Evolutionary conservation across 2,797 vertebrate genomes (phyloP).

Genomic region (Luscinia megarhynchos): DNA sequence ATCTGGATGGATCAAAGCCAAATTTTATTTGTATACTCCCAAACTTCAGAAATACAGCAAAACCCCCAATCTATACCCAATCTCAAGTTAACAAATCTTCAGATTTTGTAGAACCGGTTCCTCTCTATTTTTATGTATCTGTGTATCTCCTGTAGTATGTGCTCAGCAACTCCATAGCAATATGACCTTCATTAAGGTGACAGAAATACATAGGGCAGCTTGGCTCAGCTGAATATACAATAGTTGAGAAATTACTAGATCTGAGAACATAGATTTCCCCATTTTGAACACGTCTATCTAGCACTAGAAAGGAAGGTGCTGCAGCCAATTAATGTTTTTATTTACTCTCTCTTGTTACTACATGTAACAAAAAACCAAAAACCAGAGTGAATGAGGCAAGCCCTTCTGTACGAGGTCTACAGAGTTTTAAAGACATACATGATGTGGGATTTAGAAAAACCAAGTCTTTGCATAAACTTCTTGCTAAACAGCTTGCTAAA

Average conservation of each 20-base stretch:
- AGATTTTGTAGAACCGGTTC: neutral
- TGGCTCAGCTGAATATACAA: neutral
- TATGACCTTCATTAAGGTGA: neutral
- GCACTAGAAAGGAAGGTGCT: neutral
- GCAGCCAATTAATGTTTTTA: neutral
- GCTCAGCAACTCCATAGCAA: neutral
- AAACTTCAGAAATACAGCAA: neutral
- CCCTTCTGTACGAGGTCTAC: neutral
- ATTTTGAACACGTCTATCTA: neutral
- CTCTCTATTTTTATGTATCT: neutral
- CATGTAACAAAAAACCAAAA: neutral
- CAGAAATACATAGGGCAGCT: neutral
- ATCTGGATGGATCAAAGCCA: neutral
- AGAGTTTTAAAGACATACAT: neutral
- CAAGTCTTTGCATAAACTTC: neutral
- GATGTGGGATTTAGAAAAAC: neutral
- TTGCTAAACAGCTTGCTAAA: neutral
- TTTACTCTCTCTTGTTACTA: neutral
- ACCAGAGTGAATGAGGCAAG: neutral
- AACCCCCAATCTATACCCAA: fast-evolving
- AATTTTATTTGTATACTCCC: neutral
- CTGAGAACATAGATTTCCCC: neutral
- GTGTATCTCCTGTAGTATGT: neutral
- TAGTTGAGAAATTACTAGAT: neutral
- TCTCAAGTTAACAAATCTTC: neutral